phyloP scores from a whole-genome alignment of 2,888 invertebrate genomes.

The Callosobruchus maculatus region DNA sequence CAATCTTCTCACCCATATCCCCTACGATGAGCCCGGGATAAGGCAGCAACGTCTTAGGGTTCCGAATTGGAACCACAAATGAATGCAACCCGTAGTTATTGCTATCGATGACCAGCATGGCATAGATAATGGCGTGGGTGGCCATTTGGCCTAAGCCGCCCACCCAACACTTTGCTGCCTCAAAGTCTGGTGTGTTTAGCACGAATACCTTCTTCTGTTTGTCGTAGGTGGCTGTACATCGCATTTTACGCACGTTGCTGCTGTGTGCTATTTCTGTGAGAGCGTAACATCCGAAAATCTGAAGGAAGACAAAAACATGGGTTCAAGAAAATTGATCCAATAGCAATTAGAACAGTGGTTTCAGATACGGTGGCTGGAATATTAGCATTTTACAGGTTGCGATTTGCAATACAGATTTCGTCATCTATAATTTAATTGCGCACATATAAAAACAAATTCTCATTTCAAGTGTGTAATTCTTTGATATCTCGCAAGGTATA shows the following conservation, averaged over 20 bases:
- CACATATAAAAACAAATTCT: too few relatives aligned
- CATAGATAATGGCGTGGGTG: slow-evolving; percentile 84
- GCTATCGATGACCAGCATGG: slow-evolving; percentile 78
- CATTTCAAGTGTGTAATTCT: too few relatives aligned
- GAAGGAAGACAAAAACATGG: neutral
- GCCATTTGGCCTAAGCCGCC: slow-evolving; percentile 77
- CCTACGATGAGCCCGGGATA: slow-evolving; percentile 81
- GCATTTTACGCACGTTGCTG: slow-evolving; percentile 83
- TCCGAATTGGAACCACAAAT: slow-evolving; percentile 84
- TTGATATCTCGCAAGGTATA: too few relatives aligned
- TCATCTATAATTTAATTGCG: too few relatives aligned
- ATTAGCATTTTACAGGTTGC: too few relatives aligned
- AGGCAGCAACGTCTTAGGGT: slow-evolving; percentile 66
- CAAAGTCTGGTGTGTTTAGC: slow-evolving; percentile 70
- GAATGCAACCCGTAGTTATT: slow-evolving; percentile 80
- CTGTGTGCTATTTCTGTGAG: slow-evolving; percentile 90
- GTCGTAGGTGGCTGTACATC: slow-evolving; percentile 80
- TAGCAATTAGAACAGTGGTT: too few relatives aligned
- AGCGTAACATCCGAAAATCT: slow-evolving; percentile 73
- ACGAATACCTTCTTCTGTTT: slow-evolving; percentile 67
- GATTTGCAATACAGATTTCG: too few relatives aligned
- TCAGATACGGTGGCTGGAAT: too few relatives aligned
- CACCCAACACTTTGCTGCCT: slow-evolving; percentile 82
- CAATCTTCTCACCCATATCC: slow-evolving; percentile 90
- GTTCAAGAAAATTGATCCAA: too few relatives aligned